Conservation (phyloP, 1,140 invertebrate genomes). For the Bombus impatiens region DNA sequence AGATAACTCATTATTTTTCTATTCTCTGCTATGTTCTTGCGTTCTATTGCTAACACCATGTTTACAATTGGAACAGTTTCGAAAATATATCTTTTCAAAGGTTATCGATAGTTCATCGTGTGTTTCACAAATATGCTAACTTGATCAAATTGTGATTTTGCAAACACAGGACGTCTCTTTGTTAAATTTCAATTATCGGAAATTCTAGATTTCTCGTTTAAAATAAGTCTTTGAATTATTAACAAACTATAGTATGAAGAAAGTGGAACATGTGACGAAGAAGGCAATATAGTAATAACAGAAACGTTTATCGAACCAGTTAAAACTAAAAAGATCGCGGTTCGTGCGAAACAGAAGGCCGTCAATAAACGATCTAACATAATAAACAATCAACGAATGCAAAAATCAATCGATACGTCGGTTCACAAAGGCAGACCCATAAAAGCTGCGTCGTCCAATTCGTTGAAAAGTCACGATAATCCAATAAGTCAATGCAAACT, state of each 20-base stretch:
- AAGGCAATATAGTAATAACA: constrained; percentile 53
- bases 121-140: background rate
- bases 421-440: background rate
- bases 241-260: constrained; percentile 63
- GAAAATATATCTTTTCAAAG: background rate
- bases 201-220: background rate
- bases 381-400: too few relatives aligned
- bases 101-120: background rate
- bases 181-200: background rate
- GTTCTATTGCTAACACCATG: background rate
- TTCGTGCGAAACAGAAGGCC: background rate
- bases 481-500: background rate
- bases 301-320: constrained; percentile 28
- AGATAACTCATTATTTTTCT: background rate
- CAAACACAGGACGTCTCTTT: constrained; percentile 35
- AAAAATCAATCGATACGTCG: background rate
- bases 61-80: background rate
- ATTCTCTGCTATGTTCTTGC: background rate
- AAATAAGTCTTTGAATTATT: background rate
- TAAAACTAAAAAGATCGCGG: background rate
- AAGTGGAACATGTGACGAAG: constrained; percentile 47
- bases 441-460: background rate
- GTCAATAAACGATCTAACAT: background rate
- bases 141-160: background rate
- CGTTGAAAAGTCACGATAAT: background rate